Percentiles rank a stretch among this genome's conserved stretches.
phyloP scores from a whole-genome alignment of 2,113 vertebrate genomes.

The Dipodomys ordii region DNA sequence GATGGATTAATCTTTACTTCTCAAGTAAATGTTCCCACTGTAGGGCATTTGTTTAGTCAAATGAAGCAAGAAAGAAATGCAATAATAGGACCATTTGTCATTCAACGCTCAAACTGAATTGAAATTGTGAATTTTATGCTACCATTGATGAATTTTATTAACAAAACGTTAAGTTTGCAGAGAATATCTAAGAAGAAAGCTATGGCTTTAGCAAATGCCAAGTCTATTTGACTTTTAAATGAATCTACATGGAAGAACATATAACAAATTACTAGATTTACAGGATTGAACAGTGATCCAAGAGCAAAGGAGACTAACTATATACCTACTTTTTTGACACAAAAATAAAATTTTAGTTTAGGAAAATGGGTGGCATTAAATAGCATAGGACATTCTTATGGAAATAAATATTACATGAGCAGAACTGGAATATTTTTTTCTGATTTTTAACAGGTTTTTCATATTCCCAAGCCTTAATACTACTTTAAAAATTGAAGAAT shows the following conservation, averaged over 20 bases:
- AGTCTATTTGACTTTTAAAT: constrained; percentile 70
- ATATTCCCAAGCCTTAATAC: constrained; percentile 3
- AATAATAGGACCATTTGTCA: constrained; percentile 78
- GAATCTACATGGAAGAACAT: constrained; percentile 40
- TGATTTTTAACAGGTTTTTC: constrained; percentile 21
- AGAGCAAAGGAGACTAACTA: constrained; percentile 18
- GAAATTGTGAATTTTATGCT: constrained; percentile 75
- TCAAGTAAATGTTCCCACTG: constrained; percentile 73
- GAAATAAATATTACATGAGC: constrained; percentile 1
- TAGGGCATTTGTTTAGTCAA: constrained; percentile 81
- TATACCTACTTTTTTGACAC: neutral
- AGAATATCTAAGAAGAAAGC: constrained; percentile 57
- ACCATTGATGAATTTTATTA: constrained; percentile 70
- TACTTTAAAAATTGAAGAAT: constrained; percentile 9
- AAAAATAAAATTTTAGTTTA: constrained; percentile 23
- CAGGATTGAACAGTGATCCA: constrained; percentile 20
- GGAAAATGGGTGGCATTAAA: constrained; percentile 23
- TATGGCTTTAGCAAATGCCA: constrained; percentile 63
- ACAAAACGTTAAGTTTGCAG: constrained; percentile 68
- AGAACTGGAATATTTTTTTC: neutral
- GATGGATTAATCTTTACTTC: constrained; percentile 76
- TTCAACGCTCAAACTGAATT: constrained; percentile 73
- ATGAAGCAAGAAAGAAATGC: constrained; percentile 79
- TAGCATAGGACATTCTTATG: neutral
- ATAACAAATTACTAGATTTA: constrained; percentile 57